A percentile compares a stretch with the other conserved stretches of the same genome.
Conservation (phyloP, 2,113 vertebrate genomes). For the Notarius lentiginosus region DNA sequence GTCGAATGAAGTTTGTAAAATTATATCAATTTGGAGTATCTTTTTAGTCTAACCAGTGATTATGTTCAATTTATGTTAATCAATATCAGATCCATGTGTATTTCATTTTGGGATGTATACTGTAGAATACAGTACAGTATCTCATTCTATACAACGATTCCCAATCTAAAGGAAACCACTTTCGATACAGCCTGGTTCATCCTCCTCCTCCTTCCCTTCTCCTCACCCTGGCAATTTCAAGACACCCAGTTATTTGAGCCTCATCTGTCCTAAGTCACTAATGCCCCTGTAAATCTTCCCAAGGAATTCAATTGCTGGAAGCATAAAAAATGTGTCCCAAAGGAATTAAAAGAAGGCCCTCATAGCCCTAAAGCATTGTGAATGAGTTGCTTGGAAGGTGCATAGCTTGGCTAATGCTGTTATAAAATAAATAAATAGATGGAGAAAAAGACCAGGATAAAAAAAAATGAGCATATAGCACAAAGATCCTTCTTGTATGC, state of each 20-base stretch:
- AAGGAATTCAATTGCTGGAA: neutral
- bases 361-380: slow-evolving; percentile 48
- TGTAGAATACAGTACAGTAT: neutral
- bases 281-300: slow-evolving; percentile 4
- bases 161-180: neutral
- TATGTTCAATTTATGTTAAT: neutral
- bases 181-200: neutral
- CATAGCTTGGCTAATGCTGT: slow-evolving; percentile 56
- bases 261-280: slow-evolving; percentile 40
- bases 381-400: slow-evolving; percentile 26
- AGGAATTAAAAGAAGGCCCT: slow-evolving; percentile 33
- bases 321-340: slow-evolving; percentile 16
- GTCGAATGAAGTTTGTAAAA: no score
- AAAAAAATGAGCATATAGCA: slow-evolving; percentile 62
- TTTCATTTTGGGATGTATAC: neutral
- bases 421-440: slow-evolving; percentile 47
- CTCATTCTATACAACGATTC: neutral
- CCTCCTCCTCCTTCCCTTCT: neutral
- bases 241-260: slow-evolving; percentile 25
- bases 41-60: neutral
- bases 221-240: neutral
- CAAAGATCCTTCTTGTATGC: slow-evolving; percentile 65
- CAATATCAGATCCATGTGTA: neutral
- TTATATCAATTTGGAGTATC: neutral
- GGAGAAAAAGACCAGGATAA: slow-evolving; percentile 58